Evolutionary conservation across 1,140 invertebrate genomes (phyloP).

Genomic region (Drosophila parvula): DNA sequence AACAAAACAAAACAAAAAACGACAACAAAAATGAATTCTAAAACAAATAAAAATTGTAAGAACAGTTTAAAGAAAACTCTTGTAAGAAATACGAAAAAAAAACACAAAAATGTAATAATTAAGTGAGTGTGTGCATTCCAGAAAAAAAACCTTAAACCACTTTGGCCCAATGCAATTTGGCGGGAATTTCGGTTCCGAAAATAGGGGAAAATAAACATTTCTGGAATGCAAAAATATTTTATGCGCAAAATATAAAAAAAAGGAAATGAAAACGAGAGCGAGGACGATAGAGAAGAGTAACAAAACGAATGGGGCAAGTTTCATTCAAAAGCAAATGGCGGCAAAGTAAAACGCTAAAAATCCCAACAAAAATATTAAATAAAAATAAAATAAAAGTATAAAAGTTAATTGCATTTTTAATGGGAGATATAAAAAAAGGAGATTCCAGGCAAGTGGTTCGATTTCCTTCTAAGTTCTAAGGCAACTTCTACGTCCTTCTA

Average conservation of each 20-base stretch:
- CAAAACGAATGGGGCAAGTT: slow-evolving; percentile 14
- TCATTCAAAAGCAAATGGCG: slow-evolving; percentile 45
- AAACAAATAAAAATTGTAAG: slow-evolving; percentile 36
- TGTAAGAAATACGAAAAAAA: slow-evolving; percentile 32
- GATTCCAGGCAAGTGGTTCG: not conserved
- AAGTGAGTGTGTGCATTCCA: slow-evolving; percentile 42
- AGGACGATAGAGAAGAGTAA: not conserved
- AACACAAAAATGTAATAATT: slow-evolving; percentile 27
- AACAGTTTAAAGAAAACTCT: slow-evolving; percentile 38
- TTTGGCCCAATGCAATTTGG: slow-evolving; percentile 17
- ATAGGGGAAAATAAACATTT: slow-evolving; percentile 16
- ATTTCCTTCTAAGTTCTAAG: not conserved
- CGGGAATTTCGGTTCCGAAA: slow-evolving; percentile 18
- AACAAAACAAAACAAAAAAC: slow-evolving; percentile 12
- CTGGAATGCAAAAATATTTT: slow-evolving; percentile 59
- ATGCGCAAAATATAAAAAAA: slow-evolving; percentile 41
- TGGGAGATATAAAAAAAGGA: not conserved
- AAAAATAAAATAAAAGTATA: slow-evolving; percentile 76
- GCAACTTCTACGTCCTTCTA: too few relatives aligned
- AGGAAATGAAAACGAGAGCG: slow-evolving; percentile 14
- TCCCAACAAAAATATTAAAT: slow-evolving; percentile 67
- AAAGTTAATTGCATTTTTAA: slow-evolving; percentile 58
- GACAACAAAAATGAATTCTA: slow-evolving; percentile 32
- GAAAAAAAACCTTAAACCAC: slow-evolving; percentile 24
- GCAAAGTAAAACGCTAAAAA: slow-evolving; percentile 47